Evolutionary conservation across 2,797 vertebrate genomes (phyloP).

Genomic region (Synaphobranchus kaupii): DNA sequence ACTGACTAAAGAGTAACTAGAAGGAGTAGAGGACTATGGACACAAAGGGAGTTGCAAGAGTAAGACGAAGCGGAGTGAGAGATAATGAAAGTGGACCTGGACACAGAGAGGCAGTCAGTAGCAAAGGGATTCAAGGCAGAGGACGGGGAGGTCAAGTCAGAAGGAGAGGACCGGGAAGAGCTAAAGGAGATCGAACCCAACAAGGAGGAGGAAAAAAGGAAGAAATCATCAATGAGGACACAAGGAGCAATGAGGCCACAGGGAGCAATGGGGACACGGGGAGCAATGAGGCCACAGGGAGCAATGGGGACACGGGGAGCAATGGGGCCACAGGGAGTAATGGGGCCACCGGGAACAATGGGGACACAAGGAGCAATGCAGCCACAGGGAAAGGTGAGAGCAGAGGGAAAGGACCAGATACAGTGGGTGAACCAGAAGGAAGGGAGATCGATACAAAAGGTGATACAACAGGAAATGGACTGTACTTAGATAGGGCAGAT

Average conservation of each 20-base stretch:
- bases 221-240: not conserved
- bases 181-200: not conserved
- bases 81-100: not conserved
- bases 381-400: not conserved
- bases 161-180: not conserved
- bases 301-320: not conserved
- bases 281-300: not conserved
- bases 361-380: not conserved
- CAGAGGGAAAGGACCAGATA: not conserved
- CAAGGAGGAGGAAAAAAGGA: not conserved
- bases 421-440: not conserved
- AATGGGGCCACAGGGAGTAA: not conserved
- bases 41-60: not conserved
- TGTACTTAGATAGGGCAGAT: constrained; percentile 27
- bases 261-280: not conserved
- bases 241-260: too few species aligned
- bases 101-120: constrained; percentile 13
- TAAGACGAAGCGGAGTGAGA: not conserved
- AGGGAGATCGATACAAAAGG: not conserved
- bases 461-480: not conserved
- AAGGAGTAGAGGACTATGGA: not conserved
- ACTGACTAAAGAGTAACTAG: not conserved
- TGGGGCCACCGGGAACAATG: not conserved
- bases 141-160: not conserved
- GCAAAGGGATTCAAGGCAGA: not conserved